These are phyloP conservation scores for Acanthoscelides obtectus DNA, from an alignment of 2,888 invertebrate species.

Conservation along the genomic window DNA sequence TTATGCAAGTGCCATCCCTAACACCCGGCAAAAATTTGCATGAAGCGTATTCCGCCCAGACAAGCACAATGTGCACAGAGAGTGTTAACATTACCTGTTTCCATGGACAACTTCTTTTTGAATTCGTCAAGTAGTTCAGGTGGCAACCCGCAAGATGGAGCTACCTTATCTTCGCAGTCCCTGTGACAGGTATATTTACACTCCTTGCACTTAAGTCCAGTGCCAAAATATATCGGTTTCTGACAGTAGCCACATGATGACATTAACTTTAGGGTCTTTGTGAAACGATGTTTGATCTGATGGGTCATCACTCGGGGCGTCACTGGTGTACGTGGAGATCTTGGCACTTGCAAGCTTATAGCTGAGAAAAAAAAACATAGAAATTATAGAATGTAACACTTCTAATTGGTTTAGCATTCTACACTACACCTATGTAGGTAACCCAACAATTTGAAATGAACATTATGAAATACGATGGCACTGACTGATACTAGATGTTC, in stretches of 20 bases:
- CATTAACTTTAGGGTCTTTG: conserved; percentile 82
- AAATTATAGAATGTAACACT: not conserved
- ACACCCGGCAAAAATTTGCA: no score
- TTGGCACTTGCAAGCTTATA: conserved; percentile 55
- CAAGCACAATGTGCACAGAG: not conserved
- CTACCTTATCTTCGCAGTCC: conserved; percentile 87
- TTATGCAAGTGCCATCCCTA: no score
- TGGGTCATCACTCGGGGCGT: conserved; percentile 75
- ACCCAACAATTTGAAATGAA: no score
- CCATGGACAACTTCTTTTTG: conserved; percentile 66
- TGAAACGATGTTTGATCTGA: conserved; percentile 86
- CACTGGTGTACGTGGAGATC: conserved; percentile 53
- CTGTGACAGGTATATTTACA: conserved; percentile 89
- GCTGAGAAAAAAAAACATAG: conserved; percentile 35
- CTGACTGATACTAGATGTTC: no score
- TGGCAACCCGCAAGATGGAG: conserved; percentile 90
- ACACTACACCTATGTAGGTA: no score
- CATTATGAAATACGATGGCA: no score
- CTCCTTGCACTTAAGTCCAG: conserved; percentile 85
- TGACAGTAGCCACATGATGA: conserved; percentile 88
- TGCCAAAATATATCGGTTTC: conserved; percentile 56
- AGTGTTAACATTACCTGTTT: conserved; percentile 48
- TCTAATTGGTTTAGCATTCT: no score
- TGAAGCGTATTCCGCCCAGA: not conserved
- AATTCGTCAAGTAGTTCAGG: conserved; percentile 79